Conservation (phyloP, 2,888 invertebrate species). For the Acronicta leporina region DNA sequence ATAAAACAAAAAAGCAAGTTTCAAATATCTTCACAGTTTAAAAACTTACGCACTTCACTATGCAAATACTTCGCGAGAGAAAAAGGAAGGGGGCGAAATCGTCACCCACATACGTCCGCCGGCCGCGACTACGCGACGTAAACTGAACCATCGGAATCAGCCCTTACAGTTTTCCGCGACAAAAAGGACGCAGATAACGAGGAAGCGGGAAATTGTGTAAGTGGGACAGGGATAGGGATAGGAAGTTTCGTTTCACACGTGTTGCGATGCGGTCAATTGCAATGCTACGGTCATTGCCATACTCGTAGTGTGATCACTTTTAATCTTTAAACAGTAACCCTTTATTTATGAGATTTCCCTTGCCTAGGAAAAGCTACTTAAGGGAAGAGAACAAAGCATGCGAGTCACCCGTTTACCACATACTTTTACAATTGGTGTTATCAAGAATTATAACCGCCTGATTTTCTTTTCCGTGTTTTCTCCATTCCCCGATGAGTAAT, state of each 20-base stretch:
- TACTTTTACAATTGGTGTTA: constrained; percentile 33
- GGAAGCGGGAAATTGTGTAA: constrained; percentile 59
- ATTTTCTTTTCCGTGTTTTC: constrained; percentile 30
- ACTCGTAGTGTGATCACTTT: constrained; percentile 75
- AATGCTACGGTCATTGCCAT: constrained; percentile 87
- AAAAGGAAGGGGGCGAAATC: constrained; percentile 57
- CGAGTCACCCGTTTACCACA: constrained; percentile 31
- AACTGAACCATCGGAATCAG: constrained; percentile 78
- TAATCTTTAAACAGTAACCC: constrained; percentile 60
- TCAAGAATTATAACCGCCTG: constrained; percentile 26
- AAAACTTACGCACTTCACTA: constrained; percentile 65
- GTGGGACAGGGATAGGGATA: constrained; percentile 68
- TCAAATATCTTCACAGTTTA: constrained; percentile 52
- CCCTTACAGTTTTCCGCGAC: constrained; percentile 80
- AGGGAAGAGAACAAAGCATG: constrained; percentile 16
- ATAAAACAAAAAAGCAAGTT: constrained; percentile 37
- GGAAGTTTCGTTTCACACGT: constrained; percentile 78
- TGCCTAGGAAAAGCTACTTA: constrained; percentile 27
- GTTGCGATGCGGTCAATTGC: constrained; percentile 85
- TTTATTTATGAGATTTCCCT: constrained; percentile 53
- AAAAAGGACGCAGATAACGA: constrained; percentile 65
- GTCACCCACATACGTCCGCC: constrained; percentile 61
- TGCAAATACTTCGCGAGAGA: constrained; percentile 59
- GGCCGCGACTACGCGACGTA: constrained; percentile 75
- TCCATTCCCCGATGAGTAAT: constrained; percentile 16